Base-by-base conservation (phyloP, 2,888 invertebrate genomes). In the Melinopterus prodromus region DNA sequence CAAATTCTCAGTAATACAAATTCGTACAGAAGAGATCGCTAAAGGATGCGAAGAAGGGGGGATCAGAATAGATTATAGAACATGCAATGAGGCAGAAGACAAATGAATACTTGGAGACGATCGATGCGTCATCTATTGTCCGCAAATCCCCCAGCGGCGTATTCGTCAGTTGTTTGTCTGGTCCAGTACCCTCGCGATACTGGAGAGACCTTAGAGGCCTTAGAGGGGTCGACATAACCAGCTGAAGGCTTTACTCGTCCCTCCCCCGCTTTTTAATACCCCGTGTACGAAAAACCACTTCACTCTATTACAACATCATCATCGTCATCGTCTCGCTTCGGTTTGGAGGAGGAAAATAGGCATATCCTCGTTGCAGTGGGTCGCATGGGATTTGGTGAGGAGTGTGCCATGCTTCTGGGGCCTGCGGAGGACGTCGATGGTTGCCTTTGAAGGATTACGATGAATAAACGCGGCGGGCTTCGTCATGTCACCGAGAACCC, bases 51-150 rank as follows among this genome's bases (percentile, higher is more conserved):
- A 53, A 26, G 53, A 4, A 82, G 81, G 81, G 79, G 74, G 78
- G 82, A 72, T 3, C 12, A 53, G 53, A 53, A 53, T 53, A 53
- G 53, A 53, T 9, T 12, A 69, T 79, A 53, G 53, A 53, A 53
- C 53, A 69, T 79, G 85, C 84, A 85, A 85, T 84, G 87, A 86
- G 85, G 86, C 86, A 85, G 86, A 87, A 87, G 87, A 87, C 87
- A 87, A 87, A 87, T 87, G 87, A 87, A 87, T 87, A 86, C 87
- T 86, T 86, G 53, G 87, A 86, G 84, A 83, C 85, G 87, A 87
- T 87, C 87, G 87, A 87, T 87, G 86, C 85, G 85, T 87, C 87
- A 86, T 87, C 86, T 86, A 87, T 87, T 87, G 86, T 87, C 82
- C 83, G 85, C 84, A 85, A 85, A 86, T 71, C 38, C 71, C 16